phyloP scores from a whole-genome alignment of 2,888 invertebrate species.

The Monochamus alternatus region DNA sequence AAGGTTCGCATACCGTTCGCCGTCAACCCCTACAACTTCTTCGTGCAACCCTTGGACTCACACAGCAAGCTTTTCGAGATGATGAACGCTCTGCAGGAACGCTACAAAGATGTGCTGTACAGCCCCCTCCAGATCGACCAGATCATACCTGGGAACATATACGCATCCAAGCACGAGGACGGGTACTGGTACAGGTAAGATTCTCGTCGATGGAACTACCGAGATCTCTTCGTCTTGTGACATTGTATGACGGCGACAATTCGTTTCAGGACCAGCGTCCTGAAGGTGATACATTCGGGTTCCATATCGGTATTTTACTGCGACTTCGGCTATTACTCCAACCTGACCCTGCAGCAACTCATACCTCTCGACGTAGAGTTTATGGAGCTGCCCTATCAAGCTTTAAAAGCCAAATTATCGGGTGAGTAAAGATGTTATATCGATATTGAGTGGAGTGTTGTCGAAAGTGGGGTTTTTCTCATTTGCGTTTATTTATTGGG shows the following conservation, averaged over 20 bases:
- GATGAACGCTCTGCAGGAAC: conserved; percentile 79
- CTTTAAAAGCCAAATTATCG: conserved; percentile 77
- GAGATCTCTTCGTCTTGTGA: too few species aligned
- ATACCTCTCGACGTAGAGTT: conserved; percentile 74
- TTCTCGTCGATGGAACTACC: too few species aligned
- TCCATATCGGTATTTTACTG: conserved; percentile 77
- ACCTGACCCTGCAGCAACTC: conserved; percentile 73
- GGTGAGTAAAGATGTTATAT: conserved; percentile 68
- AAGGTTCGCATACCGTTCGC: conserved; percentile 84
- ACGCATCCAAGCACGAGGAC: conserved; percentile 80
- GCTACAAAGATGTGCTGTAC: conserved; percentile 74
- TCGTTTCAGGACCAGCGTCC: conserved; percentile 72
- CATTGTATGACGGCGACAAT: too few species aligned
- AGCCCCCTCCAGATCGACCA: conserved; percentile 68
- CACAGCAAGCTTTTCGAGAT: conserved; percentile 73
- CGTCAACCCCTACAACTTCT: conserved; percentile 84
- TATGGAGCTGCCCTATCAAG: conserved; percentile 77
- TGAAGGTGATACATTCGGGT: conserved; percentile 73
- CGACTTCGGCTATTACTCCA: conserved; percentile 78
- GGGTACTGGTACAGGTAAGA: conserved; percentile 83
- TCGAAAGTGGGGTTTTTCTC: too few species aligned
- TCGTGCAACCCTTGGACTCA: conserved; percentile 74
- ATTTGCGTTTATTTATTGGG: too few species aligned
- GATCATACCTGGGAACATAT: conserved; percentile 75
- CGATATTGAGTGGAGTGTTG: too few species aligned